phyloP scores from a whole-genome alignment of 2,888 invertebrate genomes.

The Nomada fucata region DNA sequence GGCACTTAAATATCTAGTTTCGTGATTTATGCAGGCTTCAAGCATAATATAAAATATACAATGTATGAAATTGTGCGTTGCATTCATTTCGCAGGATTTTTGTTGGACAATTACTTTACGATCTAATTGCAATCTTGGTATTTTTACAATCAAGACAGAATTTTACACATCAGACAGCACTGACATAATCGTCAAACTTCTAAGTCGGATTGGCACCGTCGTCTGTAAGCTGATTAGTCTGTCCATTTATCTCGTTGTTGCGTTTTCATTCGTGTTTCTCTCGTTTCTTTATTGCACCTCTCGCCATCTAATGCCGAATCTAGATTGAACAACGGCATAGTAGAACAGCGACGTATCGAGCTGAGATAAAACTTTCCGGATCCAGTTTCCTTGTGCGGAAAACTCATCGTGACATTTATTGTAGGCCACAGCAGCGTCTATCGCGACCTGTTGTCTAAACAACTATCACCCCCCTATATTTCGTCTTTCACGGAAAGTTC shows the following conservation, averaged over 20 bases:
- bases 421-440: constrained; percentile 21
- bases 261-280: constrained; percentile 41
- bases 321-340: neutral
- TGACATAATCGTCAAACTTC: no score
- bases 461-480: constrained; percentile 40
- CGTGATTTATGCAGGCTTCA: no score
- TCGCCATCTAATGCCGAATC: constrained; percentile 29
- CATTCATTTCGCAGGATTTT: no score
- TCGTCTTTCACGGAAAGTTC: constrained; percentile 50
- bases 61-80: no score
- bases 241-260: constrained; percentile 15
- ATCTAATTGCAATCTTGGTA: no score
- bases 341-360: constrained; percentile 4
- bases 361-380: neutral
- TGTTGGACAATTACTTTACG: neutral
- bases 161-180: no score
- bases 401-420: constrained; percentile 32
- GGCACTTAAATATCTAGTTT: no score
- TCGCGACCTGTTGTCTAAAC: constrained; percentile 37
- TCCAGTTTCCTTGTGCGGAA: neutral
- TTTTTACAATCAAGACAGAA: no score
- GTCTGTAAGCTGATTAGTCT: no score
- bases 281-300: constrained; percentile 49
- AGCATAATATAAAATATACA: no score
- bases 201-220: no score